Percentiles rank a stretch among this genome's conserved stretches.
phyloP scores from a whole-genome alignment of 1,140 invertebrate genomes.

The Argopecten irradians region DNA sequence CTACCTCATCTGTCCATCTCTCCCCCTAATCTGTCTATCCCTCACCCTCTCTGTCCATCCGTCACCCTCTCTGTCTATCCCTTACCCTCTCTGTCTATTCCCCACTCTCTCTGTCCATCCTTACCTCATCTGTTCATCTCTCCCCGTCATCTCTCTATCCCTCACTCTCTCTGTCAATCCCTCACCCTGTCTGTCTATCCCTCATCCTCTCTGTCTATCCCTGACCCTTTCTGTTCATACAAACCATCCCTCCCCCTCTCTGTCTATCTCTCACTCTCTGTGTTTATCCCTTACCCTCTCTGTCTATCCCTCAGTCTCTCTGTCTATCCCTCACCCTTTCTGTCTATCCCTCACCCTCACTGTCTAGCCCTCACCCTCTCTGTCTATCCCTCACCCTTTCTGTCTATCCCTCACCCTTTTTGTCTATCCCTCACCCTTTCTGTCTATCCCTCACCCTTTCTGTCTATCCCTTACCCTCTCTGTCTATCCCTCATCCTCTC shows the following conservation, averaged over 20 bases:
- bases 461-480: no score
- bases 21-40: no score
- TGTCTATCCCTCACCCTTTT: not conserved
- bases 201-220: not conserved
- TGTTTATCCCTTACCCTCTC: not conserved
- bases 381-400: no score
- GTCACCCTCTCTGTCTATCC: no score
- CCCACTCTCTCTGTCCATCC: no score
- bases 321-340: not conserved
- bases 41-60: no score
- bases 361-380: no score
- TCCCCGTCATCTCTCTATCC: no score
- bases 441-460: no score
- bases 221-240: not conserved
- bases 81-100: no score
- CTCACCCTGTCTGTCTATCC: not conserved
- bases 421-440: not conserved
- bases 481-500: not conserved
- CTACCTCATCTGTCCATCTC: not conserved
- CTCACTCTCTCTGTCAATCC: not conserved
- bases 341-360: no score
- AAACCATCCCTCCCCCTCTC: not conserved
- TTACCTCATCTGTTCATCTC: not conserved
- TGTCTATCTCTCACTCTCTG: not conserved
- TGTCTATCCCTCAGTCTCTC: not conserved